phyloP scores from a whole-genome alignment of 64 coral and sea anemone species.

The Stichodactyla helianthus region DNA sequence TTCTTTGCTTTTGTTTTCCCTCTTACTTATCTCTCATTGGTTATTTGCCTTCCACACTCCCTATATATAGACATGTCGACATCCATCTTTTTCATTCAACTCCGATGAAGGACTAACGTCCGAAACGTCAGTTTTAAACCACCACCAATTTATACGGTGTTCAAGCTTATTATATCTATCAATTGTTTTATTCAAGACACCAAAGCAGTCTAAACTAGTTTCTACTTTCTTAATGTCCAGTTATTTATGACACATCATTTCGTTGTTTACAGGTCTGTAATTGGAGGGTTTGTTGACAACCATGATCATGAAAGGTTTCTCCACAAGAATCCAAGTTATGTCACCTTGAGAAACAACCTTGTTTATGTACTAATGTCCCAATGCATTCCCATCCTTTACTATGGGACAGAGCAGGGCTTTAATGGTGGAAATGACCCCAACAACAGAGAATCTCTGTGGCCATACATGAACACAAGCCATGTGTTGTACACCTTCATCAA shows the following conservation, averaged over 20 bases:
- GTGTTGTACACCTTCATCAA: slow-evolving; percentile 63
- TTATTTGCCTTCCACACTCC: too few species aligned
- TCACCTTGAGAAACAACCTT: slow-evolving; percentile 41
- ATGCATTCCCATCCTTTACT: slow-evolving; percentile 68
- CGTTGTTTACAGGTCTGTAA: slow-evolving; percentile 35
- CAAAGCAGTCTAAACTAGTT: too few species aligned
- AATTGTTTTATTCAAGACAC: too few species aligned
- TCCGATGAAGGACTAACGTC: too few species aligned
- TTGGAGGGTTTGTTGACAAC: slow-evolving; percentile 74
- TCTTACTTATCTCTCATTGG: too few species aligned
- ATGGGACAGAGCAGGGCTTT: slow-evolving; percentile 73
- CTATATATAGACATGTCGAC: too few species aligned
- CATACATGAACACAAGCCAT: slow-evolving; percentile 46
- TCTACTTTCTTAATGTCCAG: background rate
- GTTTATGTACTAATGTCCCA: slow-evolving; percentile 45
- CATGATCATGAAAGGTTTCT: slow-evolving; percentile 68
- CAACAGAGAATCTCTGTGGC: slow-evolving; percentile 69
- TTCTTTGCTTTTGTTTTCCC: too few species aligned
- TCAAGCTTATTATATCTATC: too few species aligned
- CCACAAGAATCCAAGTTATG: slow-evolving; percentile 47
- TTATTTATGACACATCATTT: background rate
- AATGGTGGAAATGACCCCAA: slow-evolving; percentile 60
- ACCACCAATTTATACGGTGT: too few species aligned
- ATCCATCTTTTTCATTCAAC: too few species aligned
- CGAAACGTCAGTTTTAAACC: too few species aligned